These are phyloP conservation scores for Elanus axillaris DNA, from an alignment of 2,113 vertebrate genomes.

Conservation along the genomic window DNA sequence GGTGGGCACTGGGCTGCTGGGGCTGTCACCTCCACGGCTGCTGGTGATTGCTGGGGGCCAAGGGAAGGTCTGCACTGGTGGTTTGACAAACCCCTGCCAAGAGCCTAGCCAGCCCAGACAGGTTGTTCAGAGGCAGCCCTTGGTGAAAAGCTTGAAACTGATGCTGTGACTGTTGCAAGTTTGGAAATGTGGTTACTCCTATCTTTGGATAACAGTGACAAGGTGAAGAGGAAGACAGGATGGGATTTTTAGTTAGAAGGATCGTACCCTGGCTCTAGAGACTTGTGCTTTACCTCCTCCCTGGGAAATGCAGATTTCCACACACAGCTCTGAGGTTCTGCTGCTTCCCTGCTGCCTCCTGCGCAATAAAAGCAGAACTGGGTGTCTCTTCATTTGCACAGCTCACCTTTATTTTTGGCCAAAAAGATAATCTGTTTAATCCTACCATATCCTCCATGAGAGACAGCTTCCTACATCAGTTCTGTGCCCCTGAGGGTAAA, in stretches of 20 bases:
- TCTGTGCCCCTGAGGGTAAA: conserved; percentile 41
- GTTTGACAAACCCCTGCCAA: background rate
- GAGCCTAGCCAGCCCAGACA: background rate
- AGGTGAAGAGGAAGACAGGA: background rate
- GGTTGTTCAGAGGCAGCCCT: background rate
- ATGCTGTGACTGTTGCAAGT: background rate
- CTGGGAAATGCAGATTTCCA: background rate
- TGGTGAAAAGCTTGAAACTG: background rate
- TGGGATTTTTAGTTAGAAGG: background rate
- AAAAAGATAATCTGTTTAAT: conserved; percentile 53
- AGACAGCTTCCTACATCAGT: conserved; percentile 13
- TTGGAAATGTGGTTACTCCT: background rate
- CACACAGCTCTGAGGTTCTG: background rate
- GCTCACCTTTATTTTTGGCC: conserved; percentile 21
- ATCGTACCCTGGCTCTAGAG: background rate
- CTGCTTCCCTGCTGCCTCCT: accelerated
- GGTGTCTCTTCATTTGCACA: background rate
- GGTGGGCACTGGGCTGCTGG: background rate
- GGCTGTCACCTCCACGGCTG: accelerated
- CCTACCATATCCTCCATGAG: conserved; percentile 1
- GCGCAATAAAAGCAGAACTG: background rate
- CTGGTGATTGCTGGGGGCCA: background rate
- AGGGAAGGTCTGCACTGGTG: background rate
- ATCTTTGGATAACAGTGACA: background rate
- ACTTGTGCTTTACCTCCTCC: background rate